Evolutionary conservation across 2,888 invertebrate genomes (phyloP), one percentile per base, ranked within the genome.

Genomic region (Ennomos erosarius): DNA sequence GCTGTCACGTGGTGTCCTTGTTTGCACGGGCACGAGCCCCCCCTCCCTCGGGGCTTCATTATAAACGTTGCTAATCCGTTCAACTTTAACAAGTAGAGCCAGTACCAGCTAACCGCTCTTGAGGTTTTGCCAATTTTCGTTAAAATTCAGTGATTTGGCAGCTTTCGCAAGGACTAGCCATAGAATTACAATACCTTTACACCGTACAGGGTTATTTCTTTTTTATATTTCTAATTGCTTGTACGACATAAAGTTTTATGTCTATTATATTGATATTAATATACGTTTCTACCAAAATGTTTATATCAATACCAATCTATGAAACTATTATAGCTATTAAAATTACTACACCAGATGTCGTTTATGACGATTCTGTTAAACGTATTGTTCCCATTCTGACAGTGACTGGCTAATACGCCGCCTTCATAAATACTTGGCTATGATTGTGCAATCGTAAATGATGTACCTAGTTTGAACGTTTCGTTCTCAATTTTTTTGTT

Each of bases 331-430:
- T 55, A 13, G 50, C n/a, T 26, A 37, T 57, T 51, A 40, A 40
- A 43, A 59, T 47, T 46, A 36, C 46, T 40, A 26, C 16, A 42
- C 47, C 59, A 64, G 59, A 64, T 62, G 62, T 57, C 43, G 49
- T 44, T 59, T 52, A 44, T 45, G 37, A 40, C 40, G 6, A 33
- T 51, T 52, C 39, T 43, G 54, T 43, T 50, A 6, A 34, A 50
- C 13, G 36, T 9, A 43, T 54, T 42, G n/a, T 47, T 38, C 38
- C 26, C 36, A 13, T 38, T 35, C 9, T 44, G 33, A 33, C n/a
- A 33, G 16, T 9, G 43, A 11, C 43, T 0, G 43, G 33, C n/a
- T 9, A 33, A 33, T 33, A 26, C 1, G 26, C 26, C 26, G 26
- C 26, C 26, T 26, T 6, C 5, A 26, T 26, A 26, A 6, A 26